Conservation (phyloP, 2,797 vertebrate species). For the Peromyscus nudipes region DNA sequence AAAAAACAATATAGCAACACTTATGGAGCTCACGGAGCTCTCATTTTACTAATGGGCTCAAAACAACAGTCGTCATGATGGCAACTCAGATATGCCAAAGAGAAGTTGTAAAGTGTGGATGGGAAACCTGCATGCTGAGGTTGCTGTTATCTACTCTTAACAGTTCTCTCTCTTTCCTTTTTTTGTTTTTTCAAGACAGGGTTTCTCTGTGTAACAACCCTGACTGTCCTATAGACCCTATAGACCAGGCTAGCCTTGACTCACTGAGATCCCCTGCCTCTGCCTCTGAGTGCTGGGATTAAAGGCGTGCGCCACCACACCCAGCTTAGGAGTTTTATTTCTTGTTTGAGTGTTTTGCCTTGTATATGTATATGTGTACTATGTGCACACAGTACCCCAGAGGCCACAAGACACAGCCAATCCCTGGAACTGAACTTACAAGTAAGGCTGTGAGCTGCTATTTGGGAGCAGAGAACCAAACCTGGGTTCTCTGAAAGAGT, state of each 20-base stretch:
- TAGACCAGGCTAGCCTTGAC: not conserved
- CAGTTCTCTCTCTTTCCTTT: not conserved
- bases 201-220: not conserved
- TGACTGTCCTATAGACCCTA: not conserved
- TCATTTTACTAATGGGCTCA: not conserved
- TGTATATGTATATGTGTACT: not conserved
- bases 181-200: not conserved
- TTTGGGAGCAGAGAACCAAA: not conserved
- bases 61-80: no score
- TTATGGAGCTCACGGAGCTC: not conserved
- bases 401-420: not conserved
- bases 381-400: not conserved
- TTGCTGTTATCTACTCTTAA: not conserved
- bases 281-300: not conserved
- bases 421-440: not conserved
- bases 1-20: not conserved
- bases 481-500: not conserved
- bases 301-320: not conserved
- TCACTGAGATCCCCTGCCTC: not conserved
- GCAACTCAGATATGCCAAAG: not conserved
- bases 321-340: not conserved
- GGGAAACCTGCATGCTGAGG: not conserved
- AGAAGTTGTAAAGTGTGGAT: not conserved
- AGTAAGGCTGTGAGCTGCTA: no score
- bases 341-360: not conserved